Percentiles rank a stretch among this genome's conserved stretches.
Conservation (phyloP, 2,888 invertebrate species). For the Kuschelorhynchus macadamiae region DNA sequence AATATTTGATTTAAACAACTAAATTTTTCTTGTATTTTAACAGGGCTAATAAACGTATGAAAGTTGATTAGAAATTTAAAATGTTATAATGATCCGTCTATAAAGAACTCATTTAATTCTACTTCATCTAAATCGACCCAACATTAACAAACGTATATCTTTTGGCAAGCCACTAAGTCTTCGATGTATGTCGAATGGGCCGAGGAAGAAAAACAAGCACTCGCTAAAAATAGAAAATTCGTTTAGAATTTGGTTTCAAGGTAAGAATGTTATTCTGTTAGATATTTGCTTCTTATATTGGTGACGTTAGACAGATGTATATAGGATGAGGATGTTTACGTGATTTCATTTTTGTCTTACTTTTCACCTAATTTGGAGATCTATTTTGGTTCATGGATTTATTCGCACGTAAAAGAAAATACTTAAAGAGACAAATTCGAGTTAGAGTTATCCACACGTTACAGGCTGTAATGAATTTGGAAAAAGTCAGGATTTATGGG, state of each 20-base stretch:
- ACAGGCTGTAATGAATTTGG: too few relatives aligned
- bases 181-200: conserved; percentile 28
- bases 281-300: conserved; percentile 1
- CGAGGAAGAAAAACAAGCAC: conserved; percentile 34
- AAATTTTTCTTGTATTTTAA: too few relatives aligned
- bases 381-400: too few relatives aligned
- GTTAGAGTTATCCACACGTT: too few relatives aligned
- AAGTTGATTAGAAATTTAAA: too few relatives aligned
- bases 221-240: conserved; percentile 29
- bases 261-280: conserved; percentile 20
- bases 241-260: conserved; percentile 26
- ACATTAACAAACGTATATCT: conserved; percentile 38
- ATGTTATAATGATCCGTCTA: too few relatives aligned
- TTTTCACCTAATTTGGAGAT: not conserved
- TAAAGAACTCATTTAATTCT: too few relatives aligned
- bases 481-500: too few relatives aligned
- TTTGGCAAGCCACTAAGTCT: conserved; percentile 34
- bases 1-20: too few relatives aligned
- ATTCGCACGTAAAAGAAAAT: too few relatives aligned
- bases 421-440: too few relatives aligned
- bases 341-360: not conserved
- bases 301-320: not conserved
- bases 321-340: conserved; percentile 5
- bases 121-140: conserved; percentile 16
- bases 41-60: too few relatives aligned